Conservation (phyloP, 2,888 invertebrate genomes). For the Alviniconcha strummeri region DNA sequence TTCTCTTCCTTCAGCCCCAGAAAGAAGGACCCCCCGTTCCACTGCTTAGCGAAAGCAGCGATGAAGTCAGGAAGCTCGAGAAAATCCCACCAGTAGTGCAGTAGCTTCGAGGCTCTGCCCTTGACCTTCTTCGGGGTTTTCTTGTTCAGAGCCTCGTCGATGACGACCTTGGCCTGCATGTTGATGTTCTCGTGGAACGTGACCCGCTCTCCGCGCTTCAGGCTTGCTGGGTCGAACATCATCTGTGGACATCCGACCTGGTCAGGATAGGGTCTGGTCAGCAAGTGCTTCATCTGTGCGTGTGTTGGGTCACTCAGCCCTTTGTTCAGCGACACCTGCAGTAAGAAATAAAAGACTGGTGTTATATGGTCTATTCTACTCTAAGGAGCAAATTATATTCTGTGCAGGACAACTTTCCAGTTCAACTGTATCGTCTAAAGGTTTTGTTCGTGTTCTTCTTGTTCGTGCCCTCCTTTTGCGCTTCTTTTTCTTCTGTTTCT, state of each 20-base stretch:
- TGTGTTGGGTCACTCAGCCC: constrained; percentile 1
- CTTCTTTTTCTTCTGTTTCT: background rate
- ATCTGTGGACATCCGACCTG: background rate
- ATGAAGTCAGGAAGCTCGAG: constrained; percentile 14
- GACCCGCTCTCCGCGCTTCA: background rate
- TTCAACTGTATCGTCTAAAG: no score
- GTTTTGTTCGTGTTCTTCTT: background rate
- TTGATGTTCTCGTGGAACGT: constrained; percentile 13
- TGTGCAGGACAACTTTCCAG: no score
- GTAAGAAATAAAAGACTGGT: background rate
- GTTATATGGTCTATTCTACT: background rate
- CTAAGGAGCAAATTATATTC: background rate
- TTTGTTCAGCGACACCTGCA: background rate
- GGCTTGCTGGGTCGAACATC: background rate
- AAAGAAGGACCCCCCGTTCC: constrained; percentile 23
- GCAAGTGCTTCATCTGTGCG: background rate
- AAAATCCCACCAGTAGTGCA: background rate
- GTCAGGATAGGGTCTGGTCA: background rate
- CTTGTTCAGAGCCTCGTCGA: background rate
- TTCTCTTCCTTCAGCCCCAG: constrained; percentile 18
- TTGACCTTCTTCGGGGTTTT: background rate
- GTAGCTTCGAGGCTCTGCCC: background rate
- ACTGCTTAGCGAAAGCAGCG: constrained; percentile 22
- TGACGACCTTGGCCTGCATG: constrained; percentile 18
- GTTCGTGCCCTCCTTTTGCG: background rate